Evolutionary conservation across 2,888 invertebrate species (phyloP), one percentile per base, ranked within the genome.

Genomic region (Oscheius sp.): DNA sequence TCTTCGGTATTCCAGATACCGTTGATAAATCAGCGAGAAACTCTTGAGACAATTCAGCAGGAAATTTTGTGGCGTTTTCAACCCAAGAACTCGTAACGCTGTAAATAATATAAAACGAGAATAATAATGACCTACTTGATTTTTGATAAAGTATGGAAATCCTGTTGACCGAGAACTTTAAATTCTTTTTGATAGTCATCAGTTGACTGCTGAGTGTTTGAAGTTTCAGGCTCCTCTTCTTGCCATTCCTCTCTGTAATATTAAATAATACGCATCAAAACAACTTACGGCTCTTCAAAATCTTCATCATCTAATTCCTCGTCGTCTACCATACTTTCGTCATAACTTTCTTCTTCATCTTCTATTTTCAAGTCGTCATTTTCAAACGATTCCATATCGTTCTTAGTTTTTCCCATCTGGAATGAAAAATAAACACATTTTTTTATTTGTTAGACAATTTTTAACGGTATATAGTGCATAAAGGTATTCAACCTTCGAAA

Each of bases 41-140:
- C 13, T 74, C 53, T 9, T 49, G 35, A 23, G 71, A 73, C 45
- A 86, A 76, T 61, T 77, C 76, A 12, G 83, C 77, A 0, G 83
- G 81, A 72, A 86, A 86, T 3, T 74, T 73, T 2, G 76, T 79
- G 13, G 86, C 85, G 49, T 80, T 75, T 41, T 77, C 72, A 9
- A 86, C 78, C 85, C 85, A 86, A 0, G 79, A 59, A 59, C 77
- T 77, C 7, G 80, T 81, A 2, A 83, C 76, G 69, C 84, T 85
- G 59, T 5, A 23, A 25, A 3, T 29, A 45, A 73, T 56, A 64
- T 21, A 29, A 12, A 43, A n/a, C n/a, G 46, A 23, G 1, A 52
- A 53, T 13, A 1, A 21, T n/a, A 21, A 69, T 69, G 43, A 49
- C 71, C 46, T n/a, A 78, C 78, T 74, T 79, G 23, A 79, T 56